Evolutionary conservation across 2,113 vertebrate species (phyloP).

Genomic region (Gopherus flavomarginatus): DNA sequence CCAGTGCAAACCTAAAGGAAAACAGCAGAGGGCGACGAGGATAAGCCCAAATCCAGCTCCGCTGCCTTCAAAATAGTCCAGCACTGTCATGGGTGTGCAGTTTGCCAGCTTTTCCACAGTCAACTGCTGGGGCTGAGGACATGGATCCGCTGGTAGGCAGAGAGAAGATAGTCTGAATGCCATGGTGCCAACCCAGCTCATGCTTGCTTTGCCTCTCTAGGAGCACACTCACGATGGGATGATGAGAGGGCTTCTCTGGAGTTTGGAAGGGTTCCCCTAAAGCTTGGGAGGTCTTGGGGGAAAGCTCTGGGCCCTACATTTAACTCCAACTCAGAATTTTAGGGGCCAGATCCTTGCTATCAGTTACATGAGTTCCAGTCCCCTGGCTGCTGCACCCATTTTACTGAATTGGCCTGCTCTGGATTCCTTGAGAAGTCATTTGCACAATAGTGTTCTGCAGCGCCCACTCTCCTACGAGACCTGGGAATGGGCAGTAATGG

Average conservation of each 20-base stretch:
- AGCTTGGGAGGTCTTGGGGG: not conserved
- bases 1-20: conserved; percentile 87
- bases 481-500: no score
- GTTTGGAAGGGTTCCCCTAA: not conserved
- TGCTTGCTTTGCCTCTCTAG: not conserved
- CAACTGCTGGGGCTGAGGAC: conserved; percentile 87
- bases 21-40: conserved; percentile 84
- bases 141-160: conserved; percentile 82
- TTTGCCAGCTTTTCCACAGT: conserved; percentile 74
- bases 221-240: not conserved
- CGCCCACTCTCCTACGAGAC: not conserved
- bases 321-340: not conserved
- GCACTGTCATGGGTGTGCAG: conserved; percentile 80
- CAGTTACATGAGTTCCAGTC: not conserved
- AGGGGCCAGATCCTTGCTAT: not conserved
- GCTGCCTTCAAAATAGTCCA: conserved; percentile 90
- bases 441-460: not conserved
- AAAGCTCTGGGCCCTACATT: not conserved
- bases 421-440: not conserved
- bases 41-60: conserved; percentile 85
- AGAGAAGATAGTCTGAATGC: not conserved
- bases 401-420: rapidly evolving
- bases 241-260: not conserved
- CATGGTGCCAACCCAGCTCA: not conserved
- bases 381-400: not conserved